These are phyloP conservation scores for Clamator glandarius DNA, from an alignment of 2,797 vertebrate species.

Conservation along the genomic window DNA sequence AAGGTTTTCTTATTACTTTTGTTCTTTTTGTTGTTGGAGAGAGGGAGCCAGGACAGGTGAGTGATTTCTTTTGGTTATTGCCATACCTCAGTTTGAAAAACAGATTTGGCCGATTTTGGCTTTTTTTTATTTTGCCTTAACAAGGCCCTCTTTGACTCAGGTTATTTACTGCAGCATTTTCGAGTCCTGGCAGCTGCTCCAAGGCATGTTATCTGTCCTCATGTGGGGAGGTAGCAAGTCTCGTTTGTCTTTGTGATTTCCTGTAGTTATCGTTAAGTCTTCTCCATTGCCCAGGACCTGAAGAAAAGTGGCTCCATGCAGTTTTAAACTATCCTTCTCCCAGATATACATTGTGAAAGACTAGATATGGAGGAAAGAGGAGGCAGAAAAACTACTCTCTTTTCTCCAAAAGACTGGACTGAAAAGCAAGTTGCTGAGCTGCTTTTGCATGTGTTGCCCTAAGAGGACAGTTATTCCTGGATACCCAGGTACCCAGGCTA, in stretches of 20 bases:
- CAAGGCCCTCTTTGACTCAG: not conserved
- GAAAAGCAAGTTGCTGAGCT: not conserved
- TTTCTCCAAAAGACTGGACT: not conserved
- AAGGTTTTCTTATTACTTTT: not conserved
- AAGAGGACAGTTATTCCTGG: not conserved
- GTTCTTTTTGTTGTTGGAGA: not conserved
- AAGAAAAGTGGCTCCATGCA: not conserved
- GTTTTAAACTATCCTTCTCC: not conserved
- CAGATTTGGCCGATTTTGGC: not conserved
- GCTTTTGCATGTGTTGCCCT: not conserved
- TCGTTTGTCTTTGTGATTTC: not conserved
- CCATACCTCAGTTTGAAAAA: not conserved
- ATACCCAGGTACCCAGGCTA: not conserved
- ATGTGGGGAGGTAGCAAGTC: not conserved
- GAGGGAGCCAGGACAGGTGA: not conserved
- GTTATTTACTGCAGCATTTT: not conserved
- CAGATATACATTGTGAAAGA: not conserved
- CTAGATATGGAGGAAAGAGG: not conserved
- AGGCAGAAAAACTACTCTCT: not conserved
- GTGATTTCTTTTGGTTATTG: not conserved
- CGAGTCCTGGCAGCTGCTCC: not conserved
- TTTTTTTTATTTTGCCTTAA: not conserved
- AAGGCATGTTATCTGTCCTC: not conserved
- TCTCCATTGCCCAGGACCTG: not conserved
- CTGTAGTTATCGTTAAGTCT: not conserved